A percentile compares a stretch with the other conserved stretches of the same genome.
These are phyloP conservation scores for Drosophila busckii DNA, from an alignment of 1,140 invertebrate species.

Conservation along the genomic window DNA sequence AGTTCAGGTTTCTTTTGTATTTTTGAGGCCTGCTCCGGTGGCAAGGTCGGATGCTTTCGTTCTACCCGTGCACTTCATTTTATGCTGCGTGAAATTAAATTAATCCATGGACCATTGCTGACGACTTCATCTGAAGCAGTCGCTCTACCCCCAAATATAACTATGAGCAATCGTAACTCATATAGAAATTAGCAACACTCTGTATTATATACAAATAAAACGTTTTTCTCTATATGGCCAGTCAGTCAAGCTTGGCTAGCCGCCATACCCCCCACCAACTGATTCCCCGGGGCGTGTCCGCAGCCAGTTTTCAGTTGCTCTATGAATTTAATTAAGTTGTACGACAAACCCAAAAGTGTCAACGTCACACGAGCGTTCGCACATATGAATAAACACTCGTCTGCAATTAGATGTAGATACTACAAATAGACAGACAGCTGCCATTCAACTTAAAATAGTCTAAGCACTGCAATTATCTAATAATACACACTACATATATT, in stretches of 20 bases:
- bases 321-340: slow-evolving; percentile 65
- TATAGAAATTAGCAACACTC: slow-evolving; percentile 68
- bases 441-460: background rate
- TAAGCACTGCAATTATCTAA: no score
- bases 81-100: slow-evolving; percentile 70
- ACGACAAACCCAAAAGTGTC: slow-evolving; percentile 38
- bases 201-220: slow-evolving; percentile 75
- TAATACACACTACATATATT: no score
- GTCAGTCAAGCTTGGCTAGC: slow-evolving; percentile 1
- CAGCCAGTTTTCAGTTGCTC: slow-evolving; percentile 28
- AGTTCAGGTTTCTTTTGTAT: background rate
- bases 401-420: no score
- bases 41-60: slow-evolving; percentile 43
- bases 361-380: slow-evolving; percentile 14
- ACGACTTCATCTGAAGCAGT: slow-evolving; percentile 55
- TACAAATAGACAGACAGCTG: background rate
- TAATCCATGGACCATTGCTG: slow-evolving; percentile 69
- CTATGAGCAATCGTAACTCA: slow-evolving; percentile 40
- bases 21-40: slow-evolving; percentile 41
- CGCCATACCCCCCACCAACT: background rate
- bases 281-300: slow-evolving; percentile 30
- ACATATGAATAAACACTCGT: background rate
- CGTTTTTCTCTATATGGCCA: slow-evolving; percentile 32
- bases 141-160: background rate
- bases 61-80: slow-evolving; percentile 59